phyloP scores from a whole-genome alignment of 2,888 invertebrate species.

The Drosophila monieri region DNA sequence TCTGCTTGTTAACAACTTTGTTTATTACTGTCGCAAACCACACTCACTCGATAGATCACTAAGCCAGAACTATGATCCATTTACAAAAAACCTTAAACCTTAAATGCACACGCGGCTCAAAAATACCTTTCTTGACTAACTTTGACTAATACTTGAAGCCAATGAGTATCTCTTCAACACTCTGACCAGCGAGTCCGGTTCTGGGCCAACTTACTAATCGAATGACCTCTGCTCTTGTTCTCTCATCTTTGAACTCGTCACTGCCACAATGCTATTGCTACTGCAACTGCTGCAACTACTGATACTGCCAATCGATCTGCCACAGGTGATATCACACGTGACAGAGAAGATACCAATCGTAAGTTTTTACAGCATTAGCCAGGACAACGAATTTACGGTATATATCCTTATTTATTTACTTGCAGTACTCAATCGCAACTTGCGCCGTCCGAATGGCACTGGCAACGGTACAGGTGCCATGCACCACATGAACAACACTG shows the following conservation, averaged over 20 bases:
- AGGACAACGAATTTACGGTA: not conserved
- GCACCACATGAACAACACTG: slow-evolving; percentile 87
- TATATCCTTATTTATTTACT: slow-evolving; percentile 25
- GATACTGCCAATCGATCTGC: slow-evolving; percentile 33
- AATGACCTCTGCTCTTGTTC: slow-evolving; percentile 49
- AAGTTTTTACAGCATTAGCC: slow-evolving; percentile 84
- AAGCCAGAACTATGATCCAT: slow-evolving; percentile 34
- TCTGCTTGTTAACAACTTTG: slow-evolving; percentile 67
- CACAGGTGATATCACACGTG: slow-evolving; percentile 90
- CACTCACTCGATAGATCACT: slow-evolving; percentile 41
- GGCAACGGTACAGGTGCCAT: slow-evolving; percentile 75
- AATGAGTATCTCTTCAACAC: slow-evolving; percentile 56
- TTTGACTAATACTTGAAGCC: slow-evolving; percentile 56
- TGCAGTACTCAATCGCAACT: slow-evolving; percentile 92
- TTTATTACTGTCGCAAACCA: slow-evolving; percentile 59
- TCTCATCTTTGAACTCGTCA: slow-evolving; percentile 26
- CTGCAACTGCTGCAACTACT: slow-evolving; percentile 22
- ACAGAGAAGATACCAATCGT: slow-evolving; percentile 91
- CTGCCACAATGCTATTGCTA: slow-evolving; percentile 26
- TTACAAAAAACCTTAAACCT: slow-evolving; percentile 20
- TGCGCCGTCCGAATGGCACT: slow-evolving; percentile 85
- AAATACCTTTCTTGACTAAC: slow-evolving; percentile 76
- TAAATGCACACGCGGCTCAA: slow-evolving; percentile 58
- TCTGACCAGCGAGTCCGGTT: slow-evolving; percentile 28
- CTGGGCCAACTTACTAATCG: slow-evolving; percentile 52